Percentiles rank a stretch among this genome's conserved stretches.
phyloP scores from a whole-genome alignment of 2,888 invertebrate species.

The Luffia ferchaultella region DNA sequence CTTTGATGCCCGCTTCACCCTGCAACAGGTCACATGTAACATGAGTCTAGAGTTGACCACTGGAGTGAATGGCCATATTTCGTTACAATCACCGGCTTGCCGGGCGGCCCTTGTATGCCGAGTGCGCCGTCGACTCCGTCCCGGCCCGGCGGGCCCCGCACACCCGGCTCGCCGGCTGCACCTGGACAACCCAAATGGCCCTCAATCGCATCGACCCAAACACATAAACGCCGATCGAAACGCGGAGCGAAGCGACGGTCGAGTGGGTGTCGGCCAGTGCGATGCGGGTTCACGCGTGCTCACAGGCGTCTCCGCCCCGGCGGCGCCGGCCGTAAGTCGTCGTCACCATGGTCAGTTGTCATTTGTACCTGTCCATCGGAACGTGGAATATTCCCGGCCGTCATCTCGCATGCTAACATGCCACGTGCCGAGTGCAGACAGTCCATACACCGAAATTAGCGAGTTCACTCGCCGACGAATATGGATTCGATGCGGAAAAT shows the following conservation, averaged over 20 bases:
- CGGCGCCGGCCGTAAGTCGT: too few species aligned
- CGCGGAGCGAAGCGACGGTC: too few species aligned
- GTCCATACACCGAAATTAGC: constrained; percentile 9
- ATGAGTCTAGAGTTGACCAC: background rate
- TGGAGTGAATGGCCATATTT: background rate
- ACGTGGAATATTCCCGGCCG: constrained; percentile 15
- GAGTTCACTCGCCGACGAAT: constrained; percentile 9
- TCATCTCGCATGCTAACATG: constrained; percentile 15
- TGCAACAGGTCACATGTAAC: constrained; percentile 29
- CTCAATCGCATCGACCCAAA: too few species aligned
- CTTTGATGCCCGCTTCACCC: constrained; percentile 86
- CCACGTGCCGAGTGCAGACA: constrained; percentile 13
- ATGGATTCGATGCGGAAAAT: too few species aligned
- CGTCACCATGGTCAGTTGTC: constrained; percentile 24
- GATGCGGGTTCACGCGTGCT: too few species aligned
- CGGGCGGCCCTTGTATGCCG: constrained; percentile 90
- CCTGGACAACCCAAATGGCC: constrained; percentile 63
- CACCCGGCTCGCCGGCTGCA: constrained; percentile 77
- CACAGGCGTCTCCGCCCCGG: too few species aligned
- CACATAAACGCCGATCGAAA: too few species aligned
- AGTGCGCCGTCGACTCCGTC: constrained; percentile 79
- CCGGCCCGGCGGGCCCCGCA: constrained; percentile 76
- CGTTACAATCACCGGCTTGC: constrained; percentile 72
- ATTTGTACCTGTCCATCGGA: constrained; percentile 34
- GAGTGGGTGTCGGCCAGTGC: too few species aligned